phyloP scores from a whole-genome alignment of 2,888 invertebrate genomes.

The Sarcophaga subvicina region DNA sequence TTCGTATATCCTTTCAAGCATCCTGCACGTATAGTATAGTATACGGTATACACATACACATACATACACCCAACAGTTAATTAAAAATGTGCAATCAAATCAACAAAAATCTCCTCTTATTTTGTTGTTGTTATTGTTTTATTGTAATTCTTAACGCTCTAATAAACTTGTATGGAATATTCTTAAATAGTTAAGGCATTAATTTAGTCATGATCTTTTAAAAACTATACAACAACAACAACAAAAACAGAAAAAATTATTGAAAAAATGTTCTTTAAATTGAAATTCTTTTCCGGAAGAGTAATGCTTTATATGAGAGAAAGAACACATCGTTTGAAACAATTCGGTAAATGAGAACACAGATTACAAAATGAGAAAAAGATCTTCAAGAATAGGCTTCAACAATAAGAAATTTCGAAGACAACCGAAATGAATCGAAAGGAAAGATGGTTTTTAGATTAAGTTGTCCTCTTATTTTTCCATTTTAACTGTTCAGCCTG shows the following conservation, averaged over 20 bases:
- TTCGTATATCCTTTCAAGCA: not conserved
- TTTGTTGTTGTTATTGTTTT: conserved; percentile 16
- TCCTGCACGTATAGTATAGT: conserved; percentile 2
- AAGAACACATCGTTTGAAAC: no score
- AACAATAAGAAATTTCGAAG: no score
- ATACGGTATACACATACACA: conserved; percentile 15
- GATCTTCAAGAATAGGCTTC: no score
- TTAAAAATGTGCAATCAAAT: conserved; percentile 64
- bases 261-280: not conserved
- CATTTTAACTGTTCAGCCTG: no score
- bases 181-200: conserved; percentile 42
- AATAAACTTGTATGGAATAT: conserved; percentile 40
- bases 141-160: conserved; percentile 46
- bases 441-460: no score
- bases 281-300: no score
- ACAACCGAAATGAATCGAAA: no score
- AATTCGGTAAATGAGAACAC: no score
- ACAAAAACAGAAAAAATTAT: not conserved
- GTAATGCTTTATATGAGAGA: no score
- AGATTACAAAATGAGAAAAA: no score
- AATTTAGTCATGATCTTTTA: conserved; percentile 1
- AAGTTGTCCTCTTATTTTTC: no score
- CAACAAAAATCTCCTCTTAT: conserved; percentile 36
- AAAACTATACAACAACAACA: not conserved
- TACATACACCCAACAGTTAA: conserved; percentile 50